Conservation (phyloP, 2,113 vertebrate species). For the Sinosuthora webbiana region DNA sequence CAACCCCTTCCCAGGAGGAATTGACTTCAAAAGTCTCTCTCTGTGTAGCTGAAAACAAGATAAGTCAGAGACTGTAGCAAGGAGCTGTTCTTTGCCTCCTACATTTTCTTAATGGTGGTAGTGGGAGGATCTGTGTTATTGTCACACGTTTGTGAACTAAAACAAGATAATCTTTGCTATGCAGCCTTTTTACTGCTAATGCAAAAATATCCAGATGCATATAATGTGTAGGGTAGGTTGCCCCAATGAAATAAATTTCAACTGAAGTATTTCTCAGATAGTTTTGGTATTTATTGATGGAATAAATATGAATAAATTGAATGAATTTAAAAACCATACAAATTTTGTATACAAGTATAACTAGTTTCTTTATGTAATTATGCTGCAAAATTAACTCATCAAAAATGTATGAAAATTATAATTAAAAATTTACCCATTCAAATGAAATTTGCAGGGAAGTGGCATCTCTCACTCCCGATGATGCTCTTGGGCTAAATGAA, state of each 20-base stretch:
- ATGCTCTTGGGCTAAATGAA: neutral
- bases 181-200: neutral
- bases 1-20: neutral
- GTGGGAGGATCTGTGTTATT: neutral
- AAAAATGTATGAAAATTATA: neutral
- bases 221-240: neutral
- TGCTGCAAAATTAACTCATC: neutral
- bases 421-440: neutral
- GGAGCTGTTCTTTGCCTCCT: neutral
- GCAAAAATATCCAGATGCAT: neutral
- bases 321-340: neutral
- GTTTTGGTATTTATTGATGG: neutral
- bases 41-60: neutral
- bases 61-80: neutral
- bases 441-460: neutral
- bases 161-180: neutral
- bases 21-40: neutral
- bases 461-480: neutral
- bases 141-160: neutral
- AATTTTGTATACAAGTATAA: neutral
- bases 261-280: neutral
- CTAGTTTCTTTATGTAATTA: neutral
- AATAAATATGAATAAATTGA: neutral
- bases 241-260: neutral
- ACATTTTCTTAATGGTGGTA: neutral